Evolutionary conservation across 2,113 vertebrate species (phyloP).

Genomic region (Laterallus jamaicensis): DNA sequence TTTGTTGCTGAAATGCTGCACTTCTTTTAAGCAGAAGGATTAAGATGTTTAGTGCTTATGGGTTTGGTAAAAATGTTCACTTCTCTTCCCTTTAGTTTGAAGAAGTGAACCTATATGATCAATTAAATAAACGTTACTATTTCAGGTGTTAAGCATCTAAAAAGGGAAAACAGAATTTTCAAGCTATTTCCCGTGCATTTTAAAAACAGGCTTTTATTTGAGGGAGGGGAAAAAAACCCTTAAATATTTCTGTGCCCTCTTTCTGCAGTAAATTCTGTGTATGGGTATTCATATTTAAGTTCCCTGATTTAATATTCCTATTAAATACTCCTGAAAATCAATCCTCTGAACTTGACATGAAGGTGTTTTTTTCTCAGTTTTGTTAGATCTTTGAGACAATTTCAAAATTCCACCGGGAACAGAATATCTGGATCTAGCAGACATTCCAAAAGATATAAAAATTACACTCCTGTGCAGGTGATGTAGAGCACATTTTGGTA

Average conservation of each 20-base stretch:
- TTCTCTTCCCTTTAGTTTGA: neutral
- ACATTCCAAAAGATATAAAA: neutral
- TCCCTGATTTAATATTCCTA: neutral
- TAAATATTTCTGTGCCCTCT: neutral
- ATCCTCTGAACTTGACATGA: neutral
- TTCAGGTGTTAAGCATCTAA: neutral
- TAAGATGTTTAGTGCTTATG: neutral
- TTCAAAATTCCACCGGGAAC: neutral
- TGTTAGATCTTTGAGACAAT: neutral
- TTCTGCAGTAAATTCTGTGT: neutral
- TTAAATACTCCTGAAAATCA: neutral
- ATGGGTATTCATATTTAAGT: neutral
- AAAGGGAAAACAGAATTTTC: neutral
- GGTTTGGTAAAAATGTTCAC: neutral
- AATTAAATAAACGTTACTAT: neutral
- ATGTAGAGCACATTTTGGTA: neutral
- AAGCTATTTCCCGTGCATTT: neutral
- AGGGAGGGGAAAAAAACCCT: neutral
- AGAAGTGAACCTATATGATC: accelerated
- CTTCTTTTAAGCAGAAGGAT: neutral
- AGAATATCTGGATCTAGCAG: neutral
- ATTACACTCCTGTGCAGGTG: too few relatives aligned
- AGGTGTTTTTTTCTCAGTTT: neutral
- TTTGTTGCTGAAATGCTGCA: neutral
- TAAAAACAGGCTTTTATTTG: neutral